Conservation (phyloP, 2,113 vertebrate genomes). For the Sinocyclocheilus grahami region DNA sequence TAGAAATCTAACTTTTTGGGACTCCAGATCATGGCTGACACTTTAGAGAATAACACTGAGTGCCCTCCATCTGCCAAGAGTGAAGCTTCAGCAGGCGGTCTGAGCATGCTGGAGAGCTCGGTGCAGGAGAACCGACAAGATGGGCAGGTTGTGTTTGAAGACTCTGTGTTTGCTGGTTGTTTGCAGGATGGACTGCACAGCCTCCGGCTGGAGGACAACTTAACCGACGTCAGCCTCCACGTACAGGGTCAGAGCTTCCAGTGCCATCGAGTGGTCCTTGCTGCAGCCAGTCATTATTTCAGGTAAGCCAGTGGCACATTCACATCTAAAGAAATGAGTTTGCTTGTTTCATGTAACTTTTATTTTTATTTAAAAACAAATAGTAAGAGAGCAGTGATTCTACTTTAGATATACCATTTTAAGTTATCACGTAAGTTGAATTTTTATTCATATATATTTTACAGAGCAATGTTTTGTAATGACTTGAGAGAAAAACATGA, state of each 20-base stretch:
- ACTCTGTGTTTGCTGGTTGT: conserved; percentile 83
- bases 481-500: conserved; percentile 93
- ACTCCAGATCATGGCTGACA: conserved; percentile 78
- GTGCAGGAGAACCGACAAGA: conserved; percentile 72
- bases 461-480: conserved; percentile 96
- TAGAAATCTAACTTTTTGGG: background rate
- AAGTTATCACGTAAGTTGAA: background rate
- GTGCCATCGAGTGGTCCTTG: conserved; percentile 92
- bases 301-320: conserved; percentile 74
- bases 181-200: conserved; percentile 90
- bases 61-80: conserved; percentile 65
- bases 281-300: conserved; percentile 96
- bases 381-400: background rate
- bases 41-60: conserved; percentile 84
- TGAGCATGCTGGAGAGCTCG: conserved; percentile 71
- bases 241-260: conserved; percentile 87
- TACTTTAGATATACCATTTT: background rate
- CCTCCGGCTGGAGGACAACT: conserved; percentile 79
- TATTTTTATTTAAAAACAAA: background rate
- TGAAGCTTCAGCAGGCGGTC: conserved; percentile 64
- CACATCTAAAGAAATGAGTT: background rate
- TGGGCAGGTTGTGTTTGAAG: conserved; percentile 81
- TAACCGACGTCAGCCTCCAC: conserved; percentile 87
- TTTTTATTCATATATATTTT: background rate
- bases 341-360: background rate